Evolutionary conservation across 1,140 invertebrate species (phyloP), one percentile per base, ranked within the genome.

Genomic region (Cheumatopsyche charites): DNA sequence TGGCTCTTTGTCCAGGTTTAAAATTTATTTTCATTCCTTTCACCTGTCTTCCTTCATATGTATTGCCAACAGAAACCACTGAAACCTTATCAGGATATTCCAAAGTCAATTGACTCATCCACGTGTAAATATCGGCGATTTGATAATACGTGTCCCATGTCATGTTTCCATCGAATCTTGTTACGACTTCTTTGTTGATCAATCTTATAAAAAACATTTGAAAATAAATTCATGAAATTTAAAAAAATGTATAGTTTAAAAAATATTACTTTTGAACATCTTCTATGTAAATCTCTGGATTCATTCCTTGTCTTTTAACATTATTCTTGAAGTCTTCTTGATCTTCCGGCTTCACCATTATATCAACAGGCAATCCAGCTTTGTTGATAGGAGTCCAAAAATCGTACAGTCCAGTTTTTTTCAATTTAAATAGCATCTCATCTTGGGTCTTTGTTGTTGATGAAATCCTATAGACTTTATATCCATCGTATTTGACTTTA

Each of bases 21-120:
- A 86, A 86, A 3, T 82, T 80, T 0, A 91, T 76, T 72, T 85
- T 88, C 0, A 90, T 82, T 1, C 88, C 89, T 43, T 86, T 80
- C 62, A 92, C 89, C 6, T 88, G 78, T 25, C 90, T 83, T 0
- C 85, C 83, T 73, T 91, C 85, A 75, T 86, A 86, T 0, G 86
- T 85, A 17, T 75, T 79, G 0, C 91, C 91, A 58, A 82, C 87
- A 5, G 77, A 77, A 5, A 89, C 72, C 0, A 87, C 43, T 21
- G 82, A 73, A 4, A 90, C 84, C 1, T 84, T 79, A 0, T 70
- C 11, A 7, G 82, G 80, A 72, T 85, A 78, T 4, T 73, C 67
- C 0, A 70, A 75, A 2, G 78, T 72, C n/a, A 86, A 73, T 42
- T 81, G 78, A 7, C 72, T 78, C 12, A 87, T 73, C 84, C 84